Evolutionary conservation across 2,113 vertebrate genomes (phyloP), one percentile per base, ranked within the genome.

Genomic region (Forbesichthys agassizii): DNA sequence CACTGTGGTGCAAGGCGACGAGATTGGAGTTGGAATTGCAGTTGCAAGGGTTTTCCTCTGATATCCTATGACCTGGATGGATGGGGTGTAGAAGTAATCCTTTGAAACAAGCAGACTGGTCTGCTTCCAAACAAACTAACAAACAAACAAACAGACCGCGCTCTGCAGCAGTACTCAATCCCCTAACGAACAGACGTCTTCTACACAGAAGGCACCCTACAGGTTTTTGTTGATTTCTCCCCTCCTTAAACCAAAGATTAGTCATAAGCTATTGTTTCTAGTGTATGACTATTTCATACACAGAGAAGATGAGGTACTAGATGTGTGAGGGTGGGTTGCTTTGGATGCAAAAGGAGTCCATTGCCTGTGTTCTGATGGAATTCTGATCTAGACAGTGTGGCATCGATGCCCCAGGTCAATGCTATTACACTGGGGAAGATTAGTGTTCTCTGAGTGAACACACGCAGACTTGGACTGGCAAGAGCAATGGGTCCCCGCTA

Each of bases 391-490:
- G 62, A 70, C n/a, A 5, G 68, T 75, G 71, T 81, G 74, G 73
- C 89, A 88, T 91, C 85, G 75, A 89, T 83, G 86, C 79, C 79
- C 74, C 20, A 66, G 88, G 91, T 89, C 89, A 89, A 81, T 85
- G 80, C 74, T 85, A 87, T 27, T 27, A 90, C 79, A 84, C 63
- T 64, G 54, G 1, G 68, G 64, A 73, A 88, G 87, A 85, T 88
- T 87, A 85, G 76, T 77, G 10, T 68, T 73, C 68, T 84, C 76
- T 86, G 73, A 84, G 82, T 68, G 64, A 74, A 72, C 73, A 77
- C 64, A 72, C 73, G 75, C 64, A 83, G 83, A 74, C 89, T 79
- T 27, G 59, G 69, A 54, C 78, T 78, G 89, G 88, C 79, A 88
- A 87, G 69, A 48, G 2, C 55, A 67, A 80, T 46, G 16, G 62